Evolutionary conservation across 2,797 vertebrate species (phyloP), one percentile per base, ranked within the genome.

Genomic region (Parotocinclus haroldoi): DNA sequence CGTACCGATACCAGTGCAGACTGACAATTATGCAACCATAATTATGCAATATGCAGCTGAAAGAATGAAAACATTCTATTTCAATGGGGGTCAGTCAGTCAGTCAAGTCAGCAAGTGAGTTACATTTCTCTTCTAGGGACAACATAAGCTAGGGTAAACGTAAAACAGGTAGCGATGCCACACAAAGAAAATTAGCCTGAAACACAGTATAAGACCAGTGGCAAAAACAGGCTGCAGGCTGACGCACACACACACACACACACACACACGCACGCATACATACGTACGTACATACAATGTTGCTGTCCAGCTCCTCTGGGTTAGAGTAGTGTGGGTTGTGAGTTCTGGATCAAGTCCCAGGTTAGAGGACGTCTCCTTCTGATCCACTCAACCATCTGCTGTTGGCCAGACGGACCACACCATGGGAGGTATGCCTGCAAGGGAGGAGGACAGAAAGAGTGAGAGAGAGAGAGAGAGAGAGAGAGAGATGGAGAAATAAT

Each of bases 361-460:
- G 88, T 87, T 88, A 88, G 85, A 90, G 86, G 89, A 89, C 82
- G 78, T 88, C 84, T 82, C 86, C 85, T 84, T 82, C 81, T 79
- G 84, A 87, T 81, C 82, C 77, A 76, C 79, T 87, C 82, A 73
- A 84, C 87, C 89, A 90, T 89, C 88, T 91, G 89, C 84, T 88
- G 61, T 80, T 36, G 68, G 84, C 84, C 87, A 89, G 87, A 89
- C 87, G 86, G 87, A 79, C 63, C 60, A 73, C 78, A 78, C 81
- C 81, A 76, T 81, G 82, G 79, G 82, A 81, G 68, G 70, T 57
- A 76, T 73, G 70, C 74, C 80, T 72, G 78, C 68, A 59, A 42
- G 61, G 39, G 54, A 52, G 61, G 54, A 56, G 52, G 80, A 78
- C 72, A 79, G 74, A 63, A 62, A 69, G 50, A 68, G 50, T 59